Evolutionary conservation across 2,797 vertebrate genomes (phyloP), one percentile per base, ranked within the genome.

Genomic region (Premnoplex brunnescens): DNA sequence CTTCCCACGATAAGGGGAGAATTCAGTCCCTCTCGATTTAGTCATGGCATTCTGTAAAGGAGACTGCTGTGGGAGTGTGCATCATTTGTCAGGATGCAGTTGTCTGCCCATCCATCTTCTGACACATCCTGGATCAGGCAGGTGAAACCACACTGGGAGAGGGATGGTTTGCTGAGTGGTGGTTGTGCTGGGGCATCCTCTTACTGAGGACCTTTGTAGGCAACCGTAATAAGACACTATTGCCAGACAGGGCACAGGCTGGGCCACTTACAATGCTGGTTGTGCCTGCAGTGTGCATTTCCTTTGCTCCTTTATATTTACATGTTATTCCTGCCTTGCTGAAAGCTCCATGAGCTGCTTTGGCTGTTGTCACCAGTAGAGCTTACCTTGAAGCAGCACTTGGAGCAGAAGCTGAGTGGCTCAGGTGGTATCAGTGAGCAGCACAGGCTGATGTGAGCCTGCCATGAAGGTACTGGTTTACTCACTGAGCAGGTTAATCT

Each of bases 391-490:
- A 73, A 67, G 54, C 12, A 79, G 59, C 23, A 43, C 15, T 48
- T 66, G 34, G 14, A 85, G 54, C 43, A 85, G 74, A 60, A 43
- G 22, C 37, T 79, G 52, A 68, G 21, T 28, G n/a, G 23, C 58
- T 66, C 36, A 62, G 10, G 15, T 30, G 5, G 56, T 41, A 17
- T 67, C 32, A 69, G 30, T 0, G 0, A 67, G 51, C 23, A 62
- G 72, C 56, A 52, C 24, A 62, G 46, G 22, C 16, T 63, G 11
- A 5, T 19, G 6, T 56, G 24, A 54, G 34, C 27, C 37, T 75
- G 62, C 46, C n/a, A 51, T 24, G 20, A 88, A 88, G 55, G 58
- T 21, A 59, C 15, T 34, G n/a, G 24, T 43, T 51, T 81, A 27
- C n/a, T 90, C 3, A 3, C 23, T 63, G 34, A 71, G 36, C 26